Conservation (phyloP, 2,797 vertebrate genomes). For the Helicolenus hilgendorfi region DNA sequence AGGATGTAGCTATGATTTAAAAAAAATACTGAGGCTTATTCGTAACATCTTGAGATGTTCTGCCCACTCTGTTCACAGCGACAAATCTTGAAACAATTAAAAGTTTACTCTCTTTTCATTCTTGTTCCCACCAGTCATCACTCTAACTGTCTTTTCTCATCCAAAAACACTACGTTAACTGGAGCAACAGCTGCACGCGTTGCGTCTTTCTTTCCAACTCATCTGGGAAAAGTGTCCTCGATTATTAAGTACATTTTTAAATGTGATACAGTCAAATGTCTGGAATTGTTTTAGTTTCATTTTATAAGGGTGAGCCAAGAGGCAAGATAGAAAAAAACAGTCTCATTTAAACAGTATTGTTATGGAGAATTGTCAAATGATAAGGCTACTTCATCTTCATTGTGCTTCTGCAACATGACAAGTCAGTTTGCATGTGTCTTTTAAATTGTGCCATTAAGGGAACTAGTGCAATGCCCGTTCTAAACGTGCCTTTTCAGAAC, state of each 20-base stretch:
- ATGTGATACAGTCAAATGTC: background rate
- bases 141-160: background rate
- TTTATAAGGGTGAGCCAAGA: background rate
- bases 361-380: background rate
- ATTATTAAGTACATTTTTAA: background rate
- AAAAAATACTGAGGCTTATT: background rate
- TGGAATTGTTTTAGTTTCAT: background rate
- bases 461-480: background rate
- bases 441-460: background rate
- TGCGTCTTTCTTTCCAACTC: background rate
- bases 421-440: background rate
- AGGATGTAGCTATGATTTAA: background rate
- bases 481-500: background rate
- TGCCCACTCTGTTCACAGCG: background rate
- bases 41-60: background rate
- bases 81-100: slow-evolving; percentile 9
- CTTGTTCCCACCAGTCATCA: background rate
- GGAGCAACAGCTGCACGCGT: background rate
- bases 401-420: background rate
- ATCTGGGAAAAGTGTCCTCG: background rate
- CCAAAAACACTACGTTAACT: background rate
- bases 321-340: background rate
- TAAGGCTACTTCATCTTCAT: background rate
- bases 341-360: background rate
- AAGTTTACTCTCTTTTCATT: background rate